phyloP scores from a whole-genome alignment of 2,888 invertebrate species.

The Graphium colonna region DNA sequence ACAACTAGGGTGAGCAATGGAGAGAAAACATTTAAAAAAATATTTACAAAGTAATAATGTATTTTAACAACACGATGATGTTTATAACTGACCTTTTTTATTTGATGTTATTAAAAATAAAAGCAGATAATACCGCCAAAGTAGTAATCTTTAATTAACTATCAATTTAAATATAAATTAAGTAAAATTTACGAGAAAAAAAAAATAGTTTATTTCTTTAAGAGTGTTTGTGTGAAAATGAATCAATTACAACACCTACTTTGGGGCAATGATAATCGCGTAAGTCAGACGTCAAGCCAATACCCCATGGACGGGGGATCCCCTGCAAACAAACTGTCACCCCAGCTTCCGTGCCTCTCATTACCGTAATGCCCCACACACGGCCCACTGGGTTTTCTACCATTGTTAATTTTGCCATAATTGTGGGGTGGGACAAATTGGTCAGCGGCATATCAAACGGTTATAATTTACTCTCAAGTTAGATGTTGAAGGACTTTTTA shows the following conservation, averaged over 20 bases:
- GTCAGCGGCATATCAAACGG: background rate
- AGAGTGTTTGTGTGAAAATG: too few species aligned
- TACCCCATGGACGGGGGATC: conserved; percentile 13
- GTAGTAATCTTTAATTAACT: too few species aligned
- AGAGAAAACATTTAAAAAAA: too few species aligned
- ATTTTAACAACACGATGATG: too few species aligned
- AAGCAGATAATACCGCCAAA: too few species aligned
- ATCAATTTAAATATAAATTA: too few species aligned
- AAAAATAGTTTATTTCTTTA: too few species aligned
- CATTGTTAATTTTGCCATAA: conserved; percentile 11
- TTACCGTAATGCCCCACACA: conserved; percentile 28
- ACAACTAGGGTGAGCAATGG: too few species aligned
- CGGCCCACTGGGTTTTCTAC: conserved; percentile 12
- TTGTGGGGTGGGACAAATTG: background rate
- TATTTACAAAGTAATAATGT: too few species aligned
- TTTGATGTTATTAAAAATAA: too few species aligned
- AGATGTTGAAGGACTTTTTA: background rate
- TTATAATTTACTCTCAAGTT: background rate
- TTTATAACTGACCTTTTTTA: too few species aligned
- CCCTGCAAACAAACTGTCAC: conserved; percentile 13
- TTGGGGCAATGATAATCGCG: conserved; percentile 30
- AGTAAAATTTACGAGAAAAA: too few species aligned
- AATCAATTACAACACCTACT: conserved; percentile 32
- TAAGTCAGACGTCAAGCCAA: conserved; percentile 37
- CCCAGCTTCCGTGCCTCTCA: conserved; percentile 28